A percentile compares a stretch with the other conserved stretches of the same genome.
Conservation (phyloP, 1,140 invertebrate species). For the Ceratitis capitata region DNA sequence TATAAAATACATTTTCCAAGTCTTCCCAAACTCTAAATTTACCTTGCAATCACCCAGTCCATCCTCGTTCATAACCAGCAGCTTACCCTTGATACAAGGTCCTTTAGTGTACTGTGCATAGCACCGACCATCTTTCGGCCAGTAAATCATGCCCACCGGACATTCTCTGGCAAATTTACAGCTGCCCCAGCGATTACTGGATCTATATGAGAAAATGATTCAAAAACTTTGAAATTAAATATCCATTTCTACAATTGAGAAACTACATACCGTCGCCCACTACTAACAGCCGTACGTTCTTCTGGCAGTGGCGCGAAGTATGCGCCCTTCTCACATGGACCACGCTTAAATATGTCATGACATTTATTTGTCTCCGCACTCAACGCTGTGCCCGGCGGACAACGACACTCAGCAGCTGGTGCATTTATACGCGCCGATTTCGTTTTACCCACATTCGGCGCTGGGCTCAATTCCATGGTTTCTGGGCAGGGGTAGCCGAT, state of each 20-base stretch:
- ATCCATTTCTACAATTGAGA: background rate
- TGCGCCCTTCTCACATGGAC: slow-evolving; percentile 75
- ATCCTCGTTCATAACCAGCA: slow-evolving; percentile 71
- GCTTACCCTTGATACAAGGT: slow-evolving; percentile 77
- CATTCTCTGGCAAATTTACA: slow-evolving; percentile 74
- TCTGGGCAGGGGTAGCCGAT: slow-evolving; percentile 82
- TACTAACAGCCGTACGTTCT: slow-evolving; percentile 49
- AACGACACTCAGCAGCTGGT: slow-evolving; percentile 75
- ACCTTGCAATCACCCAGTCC: slow-evolving; percentile 71
- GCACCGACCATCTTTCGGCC: slow-evolving; percentile 78
- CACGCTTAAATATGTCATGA: slow-evolving; percentile 75
- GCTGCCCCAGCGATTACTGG: slow-evolving; percentile 71
- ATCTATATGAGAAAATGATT: slow-evolving; percentile 42
- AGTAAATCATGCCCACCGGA: slow-evolving; percentile 72
- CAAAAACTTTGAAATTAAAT: background rate
- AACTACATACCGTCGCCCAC: slow-evolving; percentile 8
- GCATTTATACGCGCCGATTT: slow-evolving; percentile 54
- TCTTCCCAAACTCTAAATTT: slow-evolving; percentile 42
- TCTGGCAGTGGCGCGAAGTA: slow-evolving; percentile 74
- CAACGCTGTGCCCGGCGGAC: slow-evolving; percentile 79
- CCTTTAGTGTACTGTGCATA: slow-evolving; percentile 75
- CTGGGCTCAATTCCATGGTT: slow-evolving; percentile 81
- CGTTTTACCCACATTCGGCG: slow-evolving; percentile 47
- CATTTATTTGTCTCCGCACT: slow-evolving; percentile 69
- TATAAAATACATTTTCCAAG: background rate